These are phyloP conservation scores for Cyprichromis sp. DNA, from an alignment of 2,113 vertebrate genomes.

Conservation along the genomic window DNA sequence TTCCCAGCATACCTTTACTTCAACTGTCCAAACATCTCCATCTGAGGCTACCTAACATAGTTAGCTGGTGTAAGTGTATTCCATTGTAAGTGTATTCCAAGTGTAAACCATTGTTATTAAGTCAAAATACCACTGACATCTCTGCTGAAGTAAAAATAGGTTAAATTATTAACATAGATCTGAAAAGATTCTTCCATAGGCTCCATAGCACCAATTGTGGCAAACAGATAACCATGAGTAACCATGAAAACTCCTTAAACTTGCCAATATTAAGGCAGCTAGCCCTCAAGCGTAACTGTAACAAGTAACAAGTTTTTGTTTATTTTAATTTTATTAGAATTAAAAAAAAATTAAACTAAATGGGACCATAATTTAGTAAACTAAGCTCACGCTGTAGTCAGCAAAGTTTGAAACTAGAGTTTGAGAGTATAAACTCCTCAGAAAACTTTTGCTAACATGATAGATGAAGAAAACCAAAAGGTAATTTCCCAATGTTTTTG, in stretches of 20 bases:
- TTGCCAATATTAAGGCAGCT: neutral
- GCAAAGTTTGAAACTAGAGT: neutral
- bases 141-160: neutral
- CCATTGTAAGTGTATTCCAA: neutral
- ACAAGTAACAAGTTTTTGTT: neutral
- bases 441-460: neutral
- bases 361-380: neutral
- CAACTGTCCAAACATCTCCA: neutral
- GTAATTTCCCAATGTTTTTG: neutral
- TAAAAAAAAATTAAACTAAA: neutral
- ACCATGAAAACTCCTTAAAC: neutral
- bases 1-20: neutral
- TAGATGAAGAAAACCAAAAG: neutral
- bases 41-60: neutral
- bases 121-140: neutral
- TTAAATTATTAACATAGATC: neutral
- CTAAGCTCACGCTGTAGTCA: neutral
- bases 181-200: neutral
- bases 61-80: neutral
- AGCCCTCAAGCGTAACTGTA: neutral
- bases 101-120: neutral
- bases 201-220: neutral
- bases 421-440: neutral
- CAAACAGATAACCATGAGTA: neutral
- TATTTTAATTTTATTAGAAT: neutral